phyloP scores from a whole-genome alignment of 2,888 invertebrate genomes.

The Chymomyza fuscimana region DNA sequence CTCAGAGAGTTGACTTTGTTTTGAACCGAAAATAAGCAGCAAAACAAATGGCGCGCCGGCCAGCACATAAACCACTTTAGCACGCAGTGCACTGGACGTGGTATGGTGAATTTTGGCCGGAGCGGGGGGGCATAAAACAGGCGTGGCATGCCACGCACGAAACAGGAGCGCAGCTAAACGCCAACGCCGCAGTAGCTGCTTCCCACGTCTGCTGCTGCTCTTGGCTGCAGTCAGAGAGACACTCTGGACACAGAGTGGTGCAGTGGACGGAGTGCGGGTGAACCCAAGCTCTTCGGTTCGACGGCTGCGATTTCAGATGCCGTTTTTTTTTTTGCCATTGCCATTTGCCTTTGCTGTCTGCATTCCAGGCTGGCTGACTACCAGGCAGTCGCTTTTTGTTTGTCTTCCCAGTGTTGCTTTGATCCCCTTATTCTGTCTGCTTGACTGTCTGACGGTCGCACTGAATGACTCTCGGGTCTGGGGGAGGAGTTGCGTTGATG shows the following conservation, averaged over 20 bases:
- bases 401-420: conserved; percentile 65
- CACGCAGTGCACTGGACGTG: conserved; percentile 30
- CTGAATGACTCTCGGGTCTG: not conserved
- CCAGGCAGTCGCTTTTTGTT: not conserved
- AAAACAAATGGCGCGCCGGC: conserved; percentile 19
- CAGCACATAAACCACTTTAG: conserved; percentile 22
- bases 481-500: conserved; percentile 29
- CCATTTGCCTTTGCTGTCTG: not conserved
- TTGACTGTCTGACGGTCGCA: conserved; percentile 32
- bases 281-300: conserved; percentile 35
- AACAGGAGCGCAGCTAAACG: conserved; percentile 19
- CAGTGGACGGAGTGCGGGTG: not conserved
- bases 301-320: conserved; percentile 26
- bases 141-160: not conserved
- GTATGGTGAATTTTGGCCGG: not conserved
- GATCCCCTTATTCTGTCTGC: conserved; percentile 71
- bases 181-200: conserved; percentile 20
- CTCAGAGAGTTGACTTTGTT: conserved; percentile 57
- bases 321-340: conserved; percentile 1
- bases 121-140: conserved; percentile 9
- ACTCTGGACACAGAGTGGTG: not conserved
- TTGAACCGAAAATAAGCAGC: conserved; percentile 39
- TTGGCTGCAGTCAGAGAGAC: not conserved
- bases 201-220: conserved; percentile 2
- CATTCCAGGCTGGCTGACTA: not conserved